These are phyloP conservation scores for Odontothrips loti DNA, from an alignment of 2,888 invertebrate genomes.

Conservation along the genomic window DNA sequence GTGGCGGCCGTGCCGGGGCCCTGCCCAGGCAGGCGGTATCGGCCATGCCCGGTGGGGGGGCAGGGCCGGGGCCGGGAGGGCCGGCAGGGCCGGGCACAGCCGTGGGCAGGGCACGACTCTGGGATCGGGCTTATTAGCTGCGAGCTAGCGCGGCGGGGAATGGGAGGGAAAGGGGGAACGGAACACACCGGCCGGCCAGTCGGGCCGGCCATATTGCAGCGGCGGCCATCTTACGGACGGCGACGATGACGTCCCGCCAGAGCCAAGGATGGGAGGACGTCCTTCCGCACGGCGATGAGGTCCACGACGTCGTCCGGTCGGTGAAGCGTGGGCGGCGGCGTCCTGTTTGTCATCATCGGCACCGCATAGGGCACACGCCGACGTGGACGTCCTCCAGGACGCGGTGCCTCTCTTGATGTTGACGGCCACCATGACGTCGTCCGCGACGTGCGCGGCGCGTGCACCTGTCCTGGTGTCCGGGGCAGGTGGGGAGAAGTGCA, in stretches of 20 bases:
- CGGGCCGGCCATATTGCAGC: not conserved
- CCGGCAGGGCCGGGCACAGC: not conserved
- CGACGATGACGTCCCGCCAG: not conserved
- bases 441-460: not conserved
- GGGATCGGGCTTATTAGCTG: conserved; percentile 10
- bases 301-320: not conserved
- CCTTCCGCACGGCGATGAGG: not conserved
- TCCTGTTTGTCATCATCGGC: no score
- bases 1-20: not conserved
- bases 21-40: no score
- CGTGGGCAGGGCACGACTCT: conserved; percentile 3
- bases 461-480: no score
- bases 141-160: conserved; percentile 13
- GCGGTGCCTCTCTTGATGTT: not conserved
- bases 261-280: not conserved
- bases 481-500: no score
- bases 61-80: not conserved
- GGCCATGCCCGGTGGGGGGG: not conserved
- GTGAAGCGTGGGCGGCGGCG: not conserved
- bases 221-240: not conserved
- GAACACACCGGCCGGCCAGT: not conserved
- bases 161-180: not conserved
- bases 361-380: no score
- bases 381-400: not conserved
- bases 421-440: not conserved